Base-by-base conservation (phyloP, 1,140 invertebrate genomes). In the Apocrypta bakeri region DNA sequence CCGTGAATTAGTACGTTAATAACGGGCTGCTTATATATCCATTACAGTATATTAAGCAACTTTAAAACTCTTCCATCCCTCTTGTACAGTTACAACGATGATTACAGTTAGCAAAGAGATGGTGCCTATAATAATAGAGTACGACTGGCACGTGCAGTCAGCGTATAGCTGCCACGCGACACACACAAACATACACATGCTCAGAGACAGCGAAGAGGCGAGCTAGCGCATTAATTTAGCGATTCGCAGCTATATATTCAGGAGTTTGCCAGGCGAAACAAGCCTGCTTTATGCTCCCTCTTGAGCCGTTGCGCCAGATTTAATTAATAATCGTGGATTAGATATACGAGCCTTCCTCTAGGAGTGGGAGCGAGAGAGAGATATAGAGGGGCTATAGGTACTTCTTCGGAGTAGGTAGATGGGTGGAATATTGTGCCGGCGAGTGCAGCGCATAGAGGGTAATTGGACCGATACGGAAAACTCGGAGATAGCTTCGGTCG, bases 321-420 rank as follows among this genome's bases (percentile, higher is more conserved):
- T 90, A 89, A 89, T 90, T 90, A 89, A 88, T 90, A 89, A 90
- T 88, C 85, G 27, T 80, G 84, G 87, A 88, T 88, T 87, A 87
- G 87, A 90, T 89, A 84, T 85, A 88, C 86, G 87, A 85, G 71
- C 81, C 73, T 80, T 61, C 21, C n/a, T n/a, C n/a, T n/a, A 42
- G 81, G 75, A 81, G 69, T 64, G 69, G 81, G 64, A 76, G 25
- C 0, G 85, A 83, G 37, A 2, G n/a, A 17, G 68, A n/a, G n/a
- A n/a, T n/a, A n/a, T n/a, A n/a, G n/a, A n/a, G 29, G 68, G 21
- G 29, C 17, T 21, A 42, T 21, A 56, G 24, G 33, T 29, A 25
- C n/a, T 40, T 40, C 71, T 72, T 42, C 21, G 33, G 25, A 66
- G 63, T 66, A 24, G 6, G 1, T 33, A 76, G 74, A 24, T 14